Conservation (phyloP, 1,140 invertebrate genomes). For the Scaptomyza hsui region DNA sequence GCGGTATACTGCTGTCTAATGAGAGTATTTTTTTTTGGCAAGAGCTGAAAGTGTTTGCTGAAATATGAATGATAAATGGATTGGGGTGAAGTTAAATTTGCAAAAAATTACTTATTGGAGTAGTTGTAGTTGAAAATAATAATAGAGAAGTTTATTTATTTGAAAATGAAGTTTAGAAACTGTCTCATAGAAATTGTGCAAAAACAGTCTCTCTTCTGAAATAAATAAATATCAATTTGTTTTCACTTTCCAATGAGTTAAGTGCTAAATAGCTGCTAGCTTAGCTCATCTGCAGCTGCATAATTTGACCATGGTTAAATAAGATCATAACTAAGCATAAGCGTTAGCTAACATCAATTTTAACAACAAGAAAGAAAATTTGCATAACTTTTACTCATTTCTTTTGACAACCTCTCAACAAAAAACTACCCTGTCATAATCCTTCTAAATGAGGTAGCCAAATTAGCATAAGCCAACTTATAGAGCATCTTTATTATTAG, state of each 20-base stretch:
- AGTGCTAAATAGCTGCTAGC: constrained; percentile 19
- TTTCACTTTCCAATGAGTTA: constrained; percentile 1
- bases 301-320: constrained; percentile 12
- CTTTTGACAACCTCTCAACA: neutral
- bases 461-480: constrained; percentile 42
- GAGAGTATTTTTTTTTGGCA: constrained; percentile 25
- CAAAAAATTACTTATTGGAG: neutral
- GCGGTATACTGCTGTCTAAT: constrained; percentile 34
- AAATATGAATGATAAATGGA: constrained; percentile 40
- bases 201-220: neutral
- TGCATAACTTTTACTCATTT: constrained; percentile 47
- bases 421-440: constrained; percentile 9
- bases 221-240: neutral
- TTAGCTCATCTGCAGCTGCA: constrained; percentile 8
- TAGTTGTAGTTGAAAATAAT: neutral
- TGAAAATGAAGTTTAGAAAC: neutral
- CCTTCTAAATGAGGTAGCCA: constrained; percentile 34
- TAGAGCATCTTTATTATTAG: constrained; percentile 1
- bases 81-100: neutral
- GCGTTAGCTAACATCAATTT: constrained; percentile 30
- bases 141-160: neutral
- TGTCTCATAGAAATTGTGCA: neutral
- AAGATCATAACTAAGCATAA: constrained; percentile 18
- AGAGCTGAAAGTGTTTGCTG: constrained; percentile 32
- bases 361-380: constrained; percentile 5